phyloP scores from a whole-genome alignment of 2,797 vertebrate species.

The Myioborus melanocephalus region DNA sequence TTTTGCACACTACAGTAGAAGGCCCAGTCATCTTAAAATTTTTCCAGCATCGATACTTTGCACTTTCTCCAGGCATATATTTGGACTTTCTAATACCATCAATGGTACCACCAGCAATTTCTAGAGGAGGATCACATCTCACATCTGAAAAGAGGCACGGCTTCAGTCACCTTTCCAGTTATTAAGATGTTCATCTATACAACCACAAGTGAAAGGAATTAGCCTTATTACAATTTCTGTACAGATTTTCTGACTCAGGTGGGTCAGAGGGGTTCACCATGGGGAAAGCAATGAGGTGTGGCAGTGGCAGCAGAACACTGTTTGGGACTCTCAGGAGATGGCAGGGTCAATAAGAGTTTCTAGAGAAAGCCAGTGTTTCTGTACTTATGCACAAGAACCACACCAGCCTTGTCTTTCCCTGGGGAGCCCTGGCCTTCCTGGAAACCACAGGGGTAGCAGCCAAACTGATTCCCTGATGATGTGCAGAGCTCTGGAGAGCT shows the following conservation, averaged over 20 bases:
- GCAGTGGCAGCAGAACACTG: not conserved
- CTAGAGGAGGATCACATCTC: conserved; percentile 11
- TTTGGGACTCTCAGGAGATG: not conserved
- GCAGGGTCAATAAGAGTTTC: not conserved
- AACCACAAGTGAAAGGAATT: not conserved
- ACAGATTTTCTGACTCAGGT: not conserved
- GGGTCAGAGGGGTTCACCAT: not conserved
- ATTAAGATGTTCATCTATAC: not conserved
- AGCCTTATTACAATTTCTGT: not conserved
- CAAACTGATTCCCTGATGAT: not conserved
- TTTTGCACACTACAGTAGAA: not conserved
- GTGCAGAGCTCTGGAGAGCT: not conserved
- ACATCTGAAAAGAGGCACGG: not conserved
- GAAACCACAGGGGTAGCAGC: not conserved
- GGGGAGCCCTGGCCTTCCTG: not conserved
- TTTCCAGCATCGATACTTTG: conserved; percentile 8
- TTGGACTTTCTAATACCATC: not conserved
- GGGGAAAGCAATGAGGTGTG: not conserved
- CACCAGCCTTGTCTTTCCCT: not conserved
- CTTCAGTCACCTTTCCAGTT: not conserved
- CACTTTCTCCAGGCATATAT: conserved; percentile 17
- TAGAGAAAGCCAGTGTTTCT: not conserved
- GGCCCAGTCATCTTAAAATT: not conserved
- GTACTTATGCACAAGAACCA: not conserved
- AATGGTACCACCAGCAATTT: conserved; percentile 23